Conservation (phyloP, 2,113 vertebrate species). For the Oplegnathus fasciatus region DNA sequence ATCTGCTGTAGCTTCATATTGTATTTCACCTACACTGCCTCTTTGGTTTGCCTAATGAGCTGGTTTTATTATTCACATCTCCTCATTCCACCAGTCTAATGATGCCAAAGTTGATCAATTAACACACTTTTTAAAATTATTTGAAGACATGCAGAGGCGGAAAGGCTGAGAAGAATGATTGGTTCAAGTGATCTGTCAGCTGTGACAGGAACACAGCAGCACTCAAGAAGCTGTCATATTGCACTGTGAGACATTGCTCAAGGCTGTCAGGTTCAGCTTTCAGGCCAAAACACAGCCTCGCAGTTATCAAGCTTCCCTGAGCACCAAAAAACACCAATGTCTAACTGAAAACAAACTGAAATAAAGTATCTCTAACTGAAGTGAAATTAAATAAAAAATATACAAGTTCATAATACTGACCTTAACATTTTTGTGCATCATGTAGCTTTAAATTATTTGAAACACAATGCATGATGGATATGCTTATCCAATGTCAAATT, state of each 20-base stretch:
- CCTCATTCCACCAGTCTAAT: neutral
- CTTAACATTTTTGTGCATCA: neutral
- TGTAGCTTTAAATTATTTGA: neutral
- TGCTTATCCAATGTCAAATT: neutral
- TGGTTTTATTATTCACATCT: conserved; percentile 25
- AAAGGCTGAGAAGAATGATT: conserved; percentile 9
- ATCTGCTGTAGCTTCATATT: conserved; percentile 21
- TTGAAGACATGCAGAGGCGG: neutral
- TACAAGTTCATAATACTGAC: neutral
- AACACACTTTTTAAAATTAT: neutral
- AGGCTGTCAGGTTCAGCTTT: conserved; percentile 21
- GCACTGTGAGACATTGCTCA: conserved; percentile 11
- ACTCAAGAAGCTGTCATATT: conserved; percentile 17
- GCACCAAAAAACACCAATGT: neutral
- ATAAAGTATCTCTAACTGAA: neutral
- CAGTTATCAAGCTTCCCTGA: neutral
- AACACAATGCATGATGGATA: neutral
- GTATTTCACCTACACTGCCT: conserved; percentile 21
- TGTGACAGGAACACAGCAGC: conserved; percentile 30
- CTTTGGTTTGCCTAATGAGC: conserved; percentile 41
- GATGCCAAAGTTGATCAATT: conserved; percentile 33
- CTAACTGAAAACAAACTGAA: neutral
- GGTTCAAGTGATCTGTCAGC: conserved; percentile 14
- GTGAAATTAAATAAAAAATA: neutral
- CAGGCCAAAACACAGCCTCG: conserved; percentile 22